Percentiles rank a stretch among this genome's conserved stretches.
Evolutionary conservation across 2,113 vertebrate genomes (phyloP).

Genomic region (Egretta garzetta): DNA sequence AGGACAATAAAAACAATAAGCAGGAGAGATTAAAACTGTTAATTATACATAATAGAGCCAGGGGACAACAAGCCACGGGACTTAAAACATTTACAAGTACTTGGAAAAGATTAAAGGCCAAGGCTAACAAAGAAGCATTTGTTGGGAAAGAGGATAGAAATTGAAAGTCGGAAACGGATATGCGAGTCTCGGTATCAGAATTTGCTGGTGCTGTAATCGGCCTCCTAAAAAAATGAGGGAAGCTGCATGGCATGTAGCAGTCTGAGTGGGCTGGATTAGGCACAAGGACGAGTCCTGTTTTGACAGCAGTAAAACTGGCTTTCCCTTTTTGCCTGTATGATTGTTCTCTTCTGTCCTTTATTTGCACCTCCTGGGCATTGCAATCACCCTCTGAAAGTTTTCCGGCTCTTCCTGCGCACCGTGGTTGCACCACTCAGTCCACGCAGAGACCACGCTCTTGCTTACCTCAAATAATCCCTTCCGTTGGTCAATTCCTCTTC

Average conservation of each 20-base stretch:
- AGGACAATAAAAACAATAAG: not conserved
- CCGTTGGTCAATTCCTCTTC: not conserved
- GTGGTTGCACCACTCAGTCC: not conserved
- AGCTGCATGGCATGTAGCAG: not conserved
- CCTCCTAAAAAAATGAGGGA: not conserved
- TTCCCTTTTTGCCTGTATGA: not conserved
- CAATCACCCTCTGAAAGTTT: not conserved
- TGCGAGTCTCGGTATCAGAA: not conserved
- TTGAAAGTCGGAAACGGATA: not conserved
- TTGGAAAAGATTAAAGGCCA: not conserved
- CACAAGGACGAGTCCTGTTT: not conserved
- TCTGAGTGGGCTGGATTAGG: not conserved
- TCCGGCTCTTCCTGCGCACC: not conserved
- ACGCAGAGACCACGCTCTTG: rapidly evolving
- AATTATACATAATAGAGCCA: not conserved
- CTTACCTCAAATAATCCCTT: not conserved
- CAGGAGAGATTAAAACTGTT: not conserved
- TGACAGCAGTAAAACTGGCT: not conserved
- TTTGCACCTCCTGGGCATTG: not conserved
- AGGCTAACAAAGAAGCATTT: not conserved
- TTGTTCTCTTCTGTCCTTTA: not conserved
- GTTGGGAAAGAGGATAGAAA: not conserved
- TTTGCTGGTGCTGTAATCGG: not conserved
- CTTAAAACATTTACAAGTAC: not conserved
- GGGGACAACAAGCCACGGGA: not conserved